These are phyloP conservation scores for Xylocampa areola DNA, from an alignment of 2,888 invertebrate species.

Conservation along the genomic window DNA sequence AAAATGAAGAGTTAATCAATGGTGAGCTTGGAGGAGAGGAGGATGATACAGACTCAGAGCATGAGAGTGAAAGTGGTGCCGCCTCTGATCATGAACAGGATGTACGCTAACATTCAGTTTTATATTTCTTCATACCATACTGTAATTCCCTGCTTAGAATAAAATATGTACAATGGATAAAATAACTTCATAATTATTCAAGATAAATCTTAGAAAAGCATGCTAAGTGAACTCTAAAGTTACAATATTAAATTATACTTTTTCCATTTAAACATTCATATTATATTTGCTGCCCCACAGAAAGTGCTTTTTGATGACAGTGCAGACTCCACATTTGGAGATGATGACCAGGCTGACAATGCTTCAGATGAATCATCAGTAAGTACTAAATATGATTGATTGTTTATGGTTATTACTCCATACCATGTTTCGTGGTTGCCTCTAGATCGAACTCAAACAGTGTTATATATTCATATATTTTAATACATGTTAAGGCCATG, in stretches of 20 bases:
- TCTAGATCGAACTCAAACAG: too few relatives aligned
- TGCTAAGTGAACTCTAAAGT: too few relatives aligned
- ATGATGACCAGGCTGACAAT: constrained; percentile 65
- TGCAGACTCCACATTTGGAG: constrained; percentile 84
- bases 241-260: too few relatives aligned
- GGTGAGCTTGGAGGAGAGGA: constrained; percentile 70
- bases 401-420: too few relatives aligned
- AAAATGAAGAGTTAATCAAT: constrained; percentile 67
- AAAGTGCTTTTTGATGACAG: constrained; percentile 88
- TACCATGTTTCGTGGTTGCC: too few relatives aligned
- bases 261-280: background rate
- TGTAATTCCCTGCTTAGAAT: background rate
- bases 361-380: constrained; percentile 76
- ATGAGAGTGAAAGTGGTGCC: constrained; percentile 82
- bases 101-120: constrained; percentile 63
- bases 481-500: too few relatives aligned
- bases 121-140: too few relatives aligned
- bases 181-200: too few relatives aligned
- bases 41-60: constrained; percentile 80
- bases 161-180: too few relatives aligned
- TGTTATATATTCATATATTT: too few relatives aligned
- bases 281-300: constrained; percentile 58
- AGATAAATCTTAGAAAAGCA: background rate
- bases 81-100: constrained; percentile 82
- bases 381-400: constrained; percentile 41